phyloP scores from a whole-genome alignment of 2,113 vertebrate species.

The Dermatemys mawii region DNA sequence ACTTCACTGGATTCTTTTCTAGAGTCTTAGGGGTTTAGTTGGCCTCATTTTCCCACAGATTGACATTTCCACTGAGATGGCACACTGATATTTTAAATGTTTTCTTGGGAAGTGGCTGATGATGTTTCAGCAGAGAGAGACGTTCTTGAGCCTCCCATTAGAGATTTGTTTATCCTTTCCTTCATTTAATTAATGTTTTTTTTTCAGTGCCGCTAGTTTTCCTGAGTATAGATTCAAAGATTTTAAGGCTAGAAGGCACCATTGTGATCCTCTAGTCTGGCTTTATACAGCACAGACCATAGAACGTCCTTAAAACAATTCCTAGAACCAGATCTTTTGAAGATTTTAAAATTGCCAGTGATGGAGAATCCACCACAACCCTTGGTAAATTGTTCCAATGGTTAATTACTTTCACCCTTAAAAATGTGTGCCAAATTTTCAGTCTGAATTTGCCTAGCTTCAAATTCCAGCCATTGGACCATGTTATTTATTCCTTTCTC shows the following conservation, averaged over 20 bases:
- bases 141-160: background rate
- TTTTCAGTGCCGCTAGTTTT: background rate
- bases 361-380: too few relatives aligned
- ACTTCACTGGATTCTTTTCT: background rate
- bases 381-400: too few relatives aligned
- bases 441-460: background rate
- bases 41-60: background rate
- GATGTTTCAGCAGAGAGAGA: background rate
- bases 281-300: too few relatives aligned
- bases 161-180: background rate
- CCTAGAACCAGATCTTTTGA: too few relatives aligned
- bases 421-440: constrained; percentile 42
- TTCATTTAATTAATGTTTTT: background rate
- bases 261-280: too few relatives aligned
- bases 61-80: background rate
- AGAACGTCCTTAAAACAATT: too few relatives aligned
- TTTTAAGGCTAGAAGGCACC: too few relatives aligned
- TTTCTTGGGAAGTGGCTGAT: constrained; percentile 9
- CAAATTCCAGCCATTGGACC: too few relatives aligned
- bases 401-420: constrained; percentile 64
- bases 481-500: too few relatives aligned
- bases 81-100: background rate
- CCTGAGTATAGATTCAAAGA: background rate
- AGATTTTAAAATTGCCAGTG: too few relatives aligned
- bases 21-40: background rate